Base-by-base conservation (phyloP, 2,888 invertebrate genomes). In the Caenorhabditis panamensis region DNA sequence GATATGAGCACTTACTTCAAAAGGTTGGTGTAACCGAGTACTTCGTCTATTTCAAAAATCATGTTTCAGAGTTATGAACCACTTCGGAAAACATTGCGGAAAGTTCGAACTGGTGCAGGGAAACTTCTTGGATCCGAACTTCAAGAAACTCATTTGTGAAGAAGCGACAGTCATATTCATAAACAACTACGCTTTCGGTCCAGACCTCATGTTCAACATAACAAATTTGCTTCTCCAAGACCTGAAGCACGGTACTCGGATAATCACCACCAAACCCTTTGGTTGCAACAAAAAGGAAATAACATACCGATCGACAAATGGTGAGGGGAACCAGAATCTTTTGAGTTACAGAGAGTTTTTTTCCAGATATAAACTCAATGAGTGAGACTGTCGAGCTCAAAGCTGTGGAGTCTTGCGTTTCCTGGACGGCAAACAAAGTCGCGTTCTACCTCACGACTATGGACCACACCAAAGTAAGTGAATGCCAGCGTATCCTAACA, bases 181-280 rank as follows among this genome's bases (percentile, higher is more conserved):
- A 49, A 99, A 99, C 93, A 99, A 99, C 93, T 99, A 96, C 93
- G 99, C 98, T 51, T 99, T 99, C 92, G 97, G 97, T 13, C 97
- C 99, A 28, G 94, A 95, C 84, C 96, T 99, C 31, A 98, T 99
- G 93, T 96, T 98, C 92, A 89, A 91, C 89, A 90, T 93, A 69
- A 92, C 92, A 83, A 84, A 61, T 28, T 82, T 92, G 62, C 88
- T 92, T 59, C 91, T 93, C 87, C 90, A 91, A 63, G 92, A 92
- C 88, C 54, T 89, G 59, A 91, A 91, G 77, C 92, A 92, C 86
- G 93, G 93, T 78, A 97, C 97, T 53, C 94, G 96, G 89, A 97
- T 99, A 87, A 96, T 99, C 53, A 98, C 98, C 41, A 99, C 99
- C 22, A 98, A 97, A 92, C 96, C 97, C 87, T 64, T 78, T 18